Conservation (phyloP, 1,140 invertebrate species). For the Eupeodes corollae region DNA sequence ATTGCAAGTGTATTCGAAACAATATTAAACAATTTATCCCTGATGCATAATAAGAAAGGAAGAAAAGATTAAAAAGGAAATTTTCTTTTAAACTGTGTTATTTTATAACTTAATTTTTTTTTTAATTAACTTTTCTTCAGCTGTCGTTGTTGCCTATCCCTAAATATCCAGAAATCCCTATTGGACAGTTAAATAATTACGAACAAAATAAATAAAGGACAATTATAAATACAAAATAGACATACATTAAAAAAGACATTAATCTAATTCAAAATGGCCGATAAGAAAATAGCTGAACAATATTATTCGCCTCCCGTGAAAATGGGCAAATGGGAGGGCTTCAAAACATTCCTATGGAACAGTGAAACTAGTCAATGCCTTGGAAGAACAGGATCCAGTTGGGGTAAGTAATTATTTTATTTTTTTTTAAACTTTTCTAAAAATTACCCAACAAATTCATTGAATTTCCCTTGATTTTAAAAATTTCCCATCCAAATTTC, state of each 20-base stretch:
- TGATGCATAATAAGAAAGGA: no score
- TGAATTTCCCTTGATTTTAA: no score
- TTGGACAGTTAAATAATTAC: constrained; percentile 4
- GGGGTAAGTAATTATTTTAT: constrained; percentile 57
- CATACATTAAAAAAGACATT: constrained; percentile 13
- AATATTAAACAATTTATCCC: no score
- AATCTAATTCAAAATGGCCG: constrained; percentile 46
- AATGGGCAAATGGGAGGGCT: constrained; percentile 73
- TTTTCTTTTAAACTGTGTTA: no score
- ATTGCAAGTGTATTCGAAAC: no score
- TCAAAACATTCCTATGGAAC: constrained; percentile 76
- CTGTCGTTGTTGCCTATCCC: no score
- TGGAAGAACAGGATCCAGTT: constrained; percentile 76
- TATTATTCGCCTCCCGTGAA: constrained; percentile 68
- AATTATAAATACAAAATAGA: neutral
- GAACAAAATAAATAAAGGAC: constrained; percentile 2
- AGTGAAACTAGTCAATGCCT: constrained; percentile 77
- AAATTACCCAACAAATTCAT: neutral
- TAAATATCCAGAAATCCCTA: no score
- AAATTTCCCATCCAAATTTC: no score
- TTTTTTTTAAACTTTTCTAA: neutral
- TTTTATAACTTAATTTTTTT: no score
- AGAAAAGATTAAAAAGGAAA: no score
- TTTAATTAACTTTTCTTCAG: no score
- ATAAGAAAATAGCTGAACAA: constrained; percentile 62